Percentiles rank a stretch among this genome's conserved stretches.
These are phyloP conservation scores for Semotilus atromaculatus DNA, from an alignment of 2,797 vertebrate genomes.

Conservation along the genomic window DNA sequence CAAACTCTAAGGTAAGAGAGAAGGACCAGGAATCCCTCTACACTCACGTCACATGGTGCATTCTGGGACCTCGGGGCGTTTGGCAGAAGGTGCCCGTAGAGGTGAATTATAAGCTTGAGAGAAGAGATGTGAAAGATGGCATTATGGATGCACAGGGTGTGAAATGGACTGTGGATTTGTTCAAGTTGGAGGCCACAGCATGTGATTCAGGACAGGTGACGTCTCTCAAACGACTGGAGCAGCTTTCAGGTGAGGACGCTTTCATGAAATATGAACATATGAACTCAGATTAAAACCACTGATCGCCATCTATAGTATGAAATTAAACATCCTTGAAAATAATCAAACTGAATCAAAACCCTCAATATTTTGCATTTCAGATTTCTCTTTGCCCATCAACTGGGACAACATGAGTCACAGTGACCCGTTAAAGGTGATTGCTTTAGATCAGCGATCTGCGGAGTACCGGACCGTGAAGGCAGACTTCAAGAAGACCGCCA, in stretches of 20 bases:
- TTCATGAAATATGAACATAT: not conserved
- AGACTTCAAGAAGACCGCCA: slow-evolving; percentile 56
- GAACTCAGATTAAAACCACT: no score
- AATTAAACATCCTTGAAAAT: not conserved
- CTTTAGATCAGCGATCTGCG: slow-evolving; percentile 48
- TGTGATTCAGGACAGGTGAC: accelerated
- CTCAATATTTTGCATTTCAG: slow-evolving; percentile 51
- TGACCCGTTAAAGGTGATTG: slow-evolving; percentile 32
- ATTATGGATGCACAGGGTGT: slow-evolving; percentile 61
- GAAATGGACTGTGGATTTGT: slow-evolving; percentile 59
- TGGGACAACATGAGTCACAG: slow-evolving; percentile 68
- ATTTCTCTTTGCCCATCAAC: slow-evolving; percentile 68
- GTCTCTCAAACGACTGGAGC: slow-evolving; percentile 66
- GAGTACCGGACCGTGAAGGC: slow-evolving; percentile 64
- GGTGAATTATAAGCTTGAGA: slow-evolving; percentile 67
- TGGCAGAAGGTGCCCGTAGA: slow-evolving; percentile 70
- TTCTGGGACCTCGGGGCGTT: slow-evolving; percentile 45
- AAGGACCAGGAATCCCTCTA: slow-evolving; percentile 61
- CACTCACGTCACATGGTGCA: slow-evolving; percentile 66
- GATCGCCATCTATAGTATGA: not conserved
- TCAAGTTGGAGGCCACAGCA: slow-evolving; percentile 41
- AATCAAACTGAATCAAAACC: not conserved
- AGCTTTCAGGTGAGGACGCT: slow-evolving; percentile 60
- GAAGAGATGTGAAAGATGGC: not conserved
- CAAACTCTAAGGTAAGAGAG: not conserved